Conservation (phyloP, 1,140 invertebrate species). For the Neodiprion pinetum region DNA sequence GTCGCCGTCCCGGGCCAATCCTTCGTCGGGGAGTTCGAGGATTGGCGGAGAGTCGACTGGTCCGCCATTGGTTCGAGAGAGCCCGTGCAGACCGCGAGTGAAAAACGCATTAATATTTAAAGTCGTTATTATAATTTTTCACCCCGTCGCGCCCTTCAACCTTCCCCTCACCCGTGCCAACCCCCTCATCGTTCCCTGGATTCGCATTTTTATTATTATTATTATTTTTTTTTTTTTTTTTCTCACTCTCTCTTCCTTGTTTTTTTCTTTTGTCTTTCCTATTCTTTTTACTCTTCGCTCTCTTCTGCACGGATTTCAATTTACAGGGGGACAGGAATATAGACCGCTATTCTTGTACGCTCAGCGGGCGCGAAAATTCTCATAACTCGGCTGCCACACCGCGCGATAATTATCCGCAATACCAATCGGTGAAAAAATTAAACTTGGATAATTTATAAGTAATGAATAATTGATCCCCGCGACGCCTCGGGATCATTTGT, state of each 20-base stretch:
- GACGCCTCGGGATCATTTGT: too few relatives aligned
- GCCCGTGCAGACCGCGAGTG: slow-evolving; percentile 14
- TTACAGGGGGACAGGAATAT: neutral
- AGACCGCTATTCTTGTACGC: too few relatives aligned
- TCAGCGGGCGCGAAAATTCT: too few relatives aligned
- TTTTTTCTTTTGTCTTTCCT: too few relatives aligned
- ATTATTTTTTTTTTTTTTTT: too few relatives aligned
- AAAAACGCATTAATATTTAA: slow-evolving; percentile 54
- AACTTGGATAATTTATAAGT: too few relatives aligned
- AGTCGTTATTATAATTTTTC: slow-evolving; percentile 56
- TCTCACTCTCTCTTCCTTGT: too few relatives aligned
- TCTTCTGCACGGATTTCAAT: neutral
- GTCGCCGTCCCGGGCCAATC: slow-evolving; percentile 38
- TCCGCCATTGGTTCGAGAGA: slow-evolving; percentile 45
- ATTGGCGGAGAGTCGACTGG: slow-evolving; percentile 38
- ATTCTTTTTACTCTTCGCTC: neutral
- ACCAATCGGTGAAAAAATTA: too few relatives aligned
- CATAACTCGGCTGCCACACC: too few relatives aligned
- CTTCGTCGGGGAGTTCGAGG: slow-evolving; percentile 21
- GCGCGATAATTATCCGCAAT: too few relatives aligned
- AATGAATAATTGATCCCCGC: too few relatives aligned
- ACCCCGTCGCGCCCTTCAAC: neutral
- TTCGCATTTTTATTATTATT: too few relatives aligned
- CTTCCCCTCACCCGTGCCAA: neutral
- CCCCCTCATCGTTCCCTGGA: neutral